Evolutionary conservation across 2,797 vertebrate genomes (phyloP).

Genomic region (Triplophysa bombifrons): DNA sequence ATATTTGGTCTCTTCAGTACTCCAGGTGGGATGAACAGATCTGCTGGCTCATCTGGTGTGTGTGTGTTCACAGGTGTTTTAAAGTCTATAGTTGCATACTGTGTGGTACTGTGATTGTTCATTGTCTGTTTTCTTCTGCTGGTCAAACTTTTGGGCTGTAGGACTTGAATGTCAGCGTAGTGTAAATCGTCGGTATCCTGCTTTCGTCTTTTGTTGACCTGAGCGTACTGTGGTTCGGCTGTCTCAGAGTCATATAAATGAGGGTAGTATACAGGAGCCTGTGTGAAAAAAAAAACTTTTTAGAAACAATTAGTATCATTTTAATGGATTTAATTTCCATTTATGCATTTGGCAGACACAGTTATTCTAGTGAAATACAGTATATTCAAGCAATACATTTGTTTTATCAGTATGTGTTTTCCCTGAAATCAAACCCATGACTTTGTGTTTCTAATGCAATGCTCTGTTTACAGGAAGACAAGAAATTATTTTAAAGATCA

Average conservation of each 20-base stretch:
- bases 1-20: slow-evolving; percentile 49
- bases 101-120: slow-evolving; percentile 38
- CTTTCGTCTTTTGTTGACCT: slow-evolving; percentile 53
- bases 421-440: no score
- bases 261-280: slow-evolving; percentile 24
- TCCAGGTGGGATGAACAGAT: slow-evolving; percentile 62
- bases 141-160: slow-evolving; percentile 38
- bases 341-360: no score
- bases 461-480: no score
- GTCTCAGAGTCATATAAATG: slow-evolving; percentile 48
- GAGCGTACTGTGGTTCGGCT: slow-evolving; percentile 52
- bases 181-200: slow-evolving; percentile 47
- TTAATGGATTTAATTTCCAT: neutral
- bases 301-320: neutral
- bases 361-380: no score
- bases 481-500: neutral
- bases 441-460: no score
- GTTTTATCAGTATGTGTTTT: no score
- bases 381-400: no score
- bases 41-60: slow-evolving; percentile 48
- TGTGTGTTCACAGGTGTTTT: slow-evolving; percentile 13
- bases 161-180: slow-evolving; percentile 62
- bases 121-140: slow-evolving; percentile 9
- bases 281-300: neutral
- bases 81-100: slow-evolving; percentile 64